Conservation (phyloP, 2,113 vertebrate species). For the Microtus richardsoni region DNA sequence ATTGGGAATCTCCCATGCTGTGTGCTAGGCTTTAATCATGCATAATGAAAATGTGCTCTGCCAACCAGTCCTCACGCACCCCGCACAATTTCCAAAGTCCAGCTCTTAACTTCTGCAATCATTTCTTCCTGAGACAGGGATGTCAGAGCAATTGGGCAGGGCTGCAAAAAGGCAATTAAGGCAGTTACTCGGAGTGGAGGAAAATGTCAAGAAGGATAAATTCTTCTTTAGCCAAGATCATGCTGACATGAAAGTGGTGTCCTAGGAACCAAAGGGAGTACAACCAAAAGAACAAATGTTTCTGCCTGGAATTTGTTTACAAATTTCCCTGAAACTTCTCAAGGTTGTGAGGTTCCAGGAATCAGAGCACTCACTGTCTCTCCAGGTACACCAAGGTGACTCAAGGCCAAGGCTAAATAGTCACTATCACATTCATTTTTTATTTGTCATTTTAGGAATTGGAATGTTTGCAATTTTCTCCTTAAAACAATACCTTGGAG, state of each 20-base stretch:
- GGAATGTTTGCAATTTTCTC: not conserved
- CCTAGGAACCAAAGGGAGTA: conserved; percentile 33
- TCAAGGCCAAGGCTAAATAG: not conserved
- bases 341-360: conserved; percentile 43
- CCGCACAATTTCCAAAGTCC: not conserved
- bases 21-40: not conserved
- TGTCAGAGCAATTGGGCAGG: not conserved
- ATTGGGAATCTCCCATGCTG: not conserved
- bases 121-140: not conserved
- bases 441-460: not conserved
- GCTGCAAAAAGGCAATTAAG: conserved; percentile 50
- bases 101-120: not conserved
- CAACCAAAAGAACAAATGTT: conserved; percentile 58
- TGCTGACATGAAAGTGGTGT: conserved; percentile 71
- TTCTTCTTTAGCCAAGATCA: conserved; percentile 69
- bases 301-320: conserved; percentile 39
- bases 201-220: conserved; percentile 67
- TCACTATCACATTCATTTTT: not conserved
- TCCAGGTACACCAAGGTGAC: not conserved
- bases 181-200: conserved; percentile 46
- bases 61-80: not conserved
- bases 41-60: not conserved
- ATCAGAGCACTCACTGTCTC: not conserved
- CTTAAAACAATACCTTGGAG: conserved; percentile 37
- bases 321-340: conserved; percentile 44